Percentiles rank a stretch among this genome's conserved stretches.
These are phyloP conservation scores for Pipistrellus kuhlii DNA, from an alignment of 2,797 vertebrate species.

Conservation along the genomic window DNA sequence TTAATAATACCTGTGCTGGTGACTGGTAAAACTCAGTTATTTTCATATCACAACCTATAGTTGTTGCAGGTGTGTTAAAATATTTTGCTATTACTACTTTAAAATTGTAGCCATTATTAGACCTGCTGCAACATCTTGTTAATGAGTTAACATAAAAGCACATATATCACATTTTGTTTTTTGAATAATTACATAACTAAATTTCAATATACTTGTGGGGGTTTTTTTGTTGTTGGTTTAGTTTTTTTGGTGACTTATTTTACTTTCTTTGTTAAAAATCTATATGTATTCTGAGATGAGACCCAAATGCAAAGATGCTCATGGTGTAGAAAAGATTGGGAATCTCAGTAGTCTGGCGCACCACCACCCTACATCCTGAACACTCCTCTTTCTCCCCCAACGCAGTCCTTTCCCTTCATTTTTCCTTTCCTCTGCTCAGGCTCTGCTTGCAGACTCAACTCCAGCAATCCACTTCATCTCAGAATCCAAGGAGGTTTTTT, in stretches of 20 bases:
- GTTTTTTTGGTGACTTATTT: neutral
- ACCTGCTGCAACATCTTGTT: constrained; percentile 7
- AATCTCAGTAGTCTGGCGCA: neutral
- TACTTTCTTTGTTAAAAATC: constrained; percentile 30
- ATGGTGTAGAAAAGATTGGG: neutral
- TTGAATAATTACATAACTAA: constrained; percentile 20
- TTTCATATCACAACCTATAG: constrained; percentile 1
- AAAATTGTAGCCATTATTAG: constrained; percentile 30
- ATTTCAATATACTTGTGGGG: neutral
- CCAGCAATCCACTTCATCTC: neutral
- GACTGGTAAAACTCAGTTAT: constrained; percentile 19
- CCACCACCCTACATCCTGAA: neutral
- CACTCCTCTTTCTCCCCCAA: neutral
- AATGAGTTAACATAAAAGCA: neutral
- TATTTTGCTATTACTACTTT: neutral
- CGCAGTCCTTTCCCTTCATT: neutral
- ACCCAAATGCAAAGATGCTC: neutral
- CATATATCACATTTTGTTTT: constrained; percentile 15
- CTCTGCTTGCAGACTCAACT: neutral
- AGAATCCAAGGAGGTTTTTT: neutral
- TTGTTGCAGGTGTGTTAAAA: neutral
- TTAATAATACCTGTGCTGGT: neutral
- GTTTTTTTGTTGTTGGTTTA: neutral
- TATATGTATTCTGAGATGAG: neutral
- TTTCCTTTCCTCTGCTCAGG: neutral